Evolutionary conservation across 1,140 invertebrate species (phyloP).

Genomic region (Tetragnatha versicolor): DNA sequence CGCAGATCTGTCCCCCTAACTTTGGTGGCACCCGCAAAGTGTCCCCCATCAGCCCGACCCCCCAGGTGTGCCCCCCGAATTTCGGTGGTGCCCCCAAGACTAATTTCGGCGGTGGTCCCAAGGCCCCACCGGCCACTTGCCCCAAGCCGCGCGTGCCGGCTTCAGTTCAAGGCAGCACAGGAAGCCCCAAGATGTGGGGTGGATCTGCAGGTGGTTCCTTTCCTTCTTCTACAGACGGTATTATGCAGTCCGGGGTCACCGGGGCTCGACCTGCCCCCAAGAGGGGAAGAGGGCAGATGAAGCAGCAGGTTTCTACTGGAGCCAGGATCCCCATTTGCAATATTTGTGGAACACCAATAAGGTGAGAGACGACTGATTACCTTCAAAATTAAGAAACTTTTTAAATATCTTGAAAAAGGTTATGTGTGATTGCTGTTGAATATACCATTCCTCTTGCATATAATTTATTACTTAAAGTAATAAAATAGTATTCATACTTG

Average conservation of each 20-base stretch:
- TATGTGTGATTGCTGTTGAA: too few species aligned
- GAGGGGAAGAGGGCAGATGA: conserved; percentile 84
- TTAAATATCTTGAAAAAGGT: not conserved
- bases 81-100: not conserved
- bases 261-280: conserved; percentile 74
- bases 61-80: not conserved
- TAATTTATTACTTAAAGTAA: too few species aligned
- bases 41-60: conserved; percentile 16
- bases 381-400: too few species aligned
- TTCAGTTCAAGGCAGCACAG: conserved; percentile 50
- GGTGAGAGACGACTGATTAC: conserved; percentile 79
- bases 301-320: conserved; percentile 75
- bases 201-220: conserved; percentile 9
- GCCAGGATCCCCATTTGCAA: conserved; percentile 86
- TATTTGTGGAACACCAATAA: conserved; percentile 88
- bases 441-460: too few species aligned
- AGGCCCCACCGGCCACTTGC: conserved; percentile 10
- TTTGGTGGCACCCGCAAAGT: not conserved
- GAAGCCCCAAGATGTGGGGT: conserved; percentile 16
- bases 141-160: conserved; percentile 45
- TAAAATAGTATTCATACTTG: too few species aligned
- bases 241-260: conserved; percentile 33
- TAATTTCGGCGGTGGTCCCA: conserved; percentile 1
- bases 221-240: conserved; percentile 21
- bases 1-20: not conserved